A percentile compares a stretch with the other conserved stretches of the same genome.
phyloP scores from a whole-genome alignment of 2,113 vertebrate species.

The Indri indri region DNA sequence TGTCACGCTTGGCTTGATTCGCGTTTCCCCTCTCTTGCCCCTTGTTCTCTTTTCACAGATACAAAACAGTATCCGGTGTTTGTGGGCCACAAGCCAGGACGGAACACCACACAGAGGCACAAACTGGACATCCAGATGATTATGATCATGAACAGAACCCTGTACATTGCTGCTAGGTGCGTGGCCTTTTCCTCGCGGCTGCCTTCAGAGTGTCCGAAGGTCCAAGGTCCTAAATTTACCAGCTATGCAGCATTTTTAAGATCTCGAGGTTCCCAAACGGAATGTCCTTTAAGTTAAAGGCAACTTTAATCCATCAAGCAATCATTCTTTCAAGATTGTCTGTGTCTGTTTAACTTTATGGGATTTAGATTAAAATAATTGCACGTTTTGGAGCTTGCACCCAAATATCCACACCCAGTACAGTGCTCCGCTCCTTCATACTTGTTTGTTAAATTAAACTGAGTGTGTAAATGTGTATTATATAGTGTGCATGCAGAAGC shows the following conservation, averaged over 20 bases:
- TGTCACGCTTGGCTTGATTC: constrained; percentile 58
- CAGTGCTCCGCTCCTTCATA: not conserved
- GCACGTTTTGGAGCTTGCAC: constrained; percentile 46
- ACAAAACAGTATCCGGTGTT: constrained; percentile 99
- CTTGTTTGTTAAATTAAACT: constrained; percentile 33
- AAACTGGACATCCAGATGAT: constrained; percentile 98
- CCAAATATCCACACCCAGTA: not conserved
- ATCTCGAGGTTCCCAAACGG: not conserved
- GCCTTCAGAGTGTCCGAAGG: not conserved
- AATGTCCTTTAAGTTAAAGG: not conserved
- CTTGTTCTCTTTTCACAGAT: constrained; percentile 85
- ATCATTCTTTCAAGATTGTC: constrained; percentile 35
- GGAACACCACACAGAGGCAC: constrained; percentile 97
- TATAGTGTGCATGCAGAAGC: not conserved
- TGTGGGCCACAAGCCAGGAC: constrained; percentile 98
- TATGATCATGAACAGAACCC: constrained; percentile 95
- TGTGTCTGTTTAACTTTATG: not conserved
- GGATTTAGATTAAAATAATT: constrained; percentile 42
- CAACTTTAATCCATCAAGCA: not conserved
- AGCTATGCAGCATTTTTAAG: not conserved
- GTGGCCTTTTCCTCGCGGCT: constrained; percentile 36
- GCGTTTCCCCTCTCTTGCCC: constrained; percentile 29
- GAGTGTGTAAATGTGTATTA: not conserved
- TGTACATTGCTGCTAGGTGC: constrained; percentile 96
- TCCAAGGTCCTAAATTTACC: not conserved